phyloP scores from a whole-genome alignment of 2,888 invertebrate genomes.

The Metopia argyrocephala region DNA sequence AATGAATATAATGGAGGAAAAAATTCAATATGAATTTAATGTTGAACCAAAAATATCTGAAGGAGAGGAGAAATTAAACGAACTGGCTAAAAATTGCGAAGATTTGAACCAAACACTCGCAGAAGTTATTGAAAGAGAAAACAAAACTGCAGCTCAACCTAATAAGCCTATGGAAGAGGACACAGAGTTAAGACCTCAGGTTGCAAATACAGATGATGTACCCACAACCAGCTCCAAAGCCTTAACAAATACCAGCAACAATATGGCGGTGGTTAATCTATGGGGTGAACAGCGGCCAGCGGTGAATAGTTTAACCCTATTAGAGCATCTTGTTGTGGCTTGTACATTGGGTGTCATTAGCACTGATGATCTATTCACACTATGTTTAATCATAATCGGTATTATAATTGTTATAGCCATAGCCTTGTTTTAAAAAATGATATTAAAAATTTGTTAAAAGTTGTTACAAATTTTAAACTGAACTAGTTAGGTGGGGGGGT shows the following conservation, averaged over 20 bases:
- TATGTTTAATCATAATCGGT: conserved; percentile 87
- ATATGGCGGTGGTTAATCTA: conserved; percentile 68
- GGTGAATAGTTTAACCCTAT: conserved; percentile 73
- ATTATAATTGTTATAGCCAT: conserved; percentile 85
- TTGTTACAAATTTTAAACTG: conserved; percentile 31
- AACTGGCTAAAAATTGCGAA: neutral
- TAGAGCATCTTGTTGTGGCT: conserved; percentile 85
- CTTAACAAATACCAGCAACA: neutral
- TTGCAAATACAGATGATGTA: conserved; percentile 49
- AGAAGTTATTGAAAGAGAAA: neutral
- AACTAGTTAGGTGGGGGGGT: neutral
- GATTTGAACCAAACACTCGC: neutral
- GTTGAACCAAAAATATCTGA: neutral
- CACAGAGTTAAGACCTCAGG: neutral
- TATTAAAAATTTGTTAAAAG: conserved; percentile 50
- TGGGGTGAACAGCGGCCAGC: conserved; percentile 73
- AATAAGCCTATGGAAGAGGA: too few relatives aligned
- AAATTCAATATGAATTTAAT: conserved; percentile 69
- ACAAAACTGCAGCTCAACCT: neutral
- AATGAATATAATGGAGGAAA: conserved; percentile 73
- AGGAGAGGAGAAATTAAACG: neutral
- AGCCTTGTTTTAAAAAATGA: conserved; percentile 75
- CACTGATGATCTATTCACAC: conserved; percentile 86
- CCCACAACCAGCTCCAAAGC: conserved; percentile 69
- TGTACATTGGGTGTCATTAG: conserved; percentile 86